Conservation (phyloP, 2,888 invertebrate genomes). For the Coleophora flavipennella region DNA sequence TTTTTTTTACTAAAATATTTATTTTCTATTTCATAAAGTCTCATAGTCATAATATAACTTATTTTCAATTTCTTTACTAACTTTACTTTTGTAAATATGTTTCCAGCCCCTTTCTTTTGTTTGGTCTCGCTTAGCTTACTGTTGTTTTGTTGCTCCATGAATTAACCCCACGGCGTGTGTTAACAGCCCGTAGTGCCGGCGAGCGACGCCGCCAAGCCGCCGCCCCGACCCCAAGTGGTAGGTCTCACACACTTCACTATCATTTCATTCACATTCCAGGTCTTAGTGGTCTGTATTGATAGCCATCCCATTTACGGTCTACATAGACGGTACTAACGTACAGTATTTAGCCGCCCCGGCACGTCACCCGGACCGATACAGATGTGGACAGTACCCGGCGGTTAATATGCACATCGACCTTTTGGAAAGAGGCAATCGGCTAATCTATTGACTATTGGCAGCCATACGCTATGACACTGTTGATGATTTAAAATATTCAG, state of each 20-base stretch:
- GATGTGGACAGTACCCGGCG: no score
- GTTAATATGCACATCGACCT: no score
- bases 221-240: constrained; percentile 77
- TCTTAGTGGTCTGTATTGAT: no score
- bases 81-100: constrained; percentile 8
- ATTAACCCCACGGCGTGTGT: constrained; percentile 71
- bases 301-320: not conserved
- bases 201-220: constrained; percentile 69
- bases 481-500: no score
- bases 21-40: not conserved
- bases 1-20: not conserved
- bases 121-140: constrained; percentile 6
- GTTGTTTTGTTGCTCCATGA: constrained; percentile 49
- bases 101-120: constrained; percentile 37
- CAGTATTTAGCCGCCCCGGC: no score
- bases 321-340: not conserved
- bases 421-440: no score
- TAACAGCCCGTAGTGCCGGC: constrained; percentile 73
- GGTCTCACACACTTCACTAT: constrained; percentile 42
- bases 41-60: not conserved
- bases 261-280: constrained; percentile 31
- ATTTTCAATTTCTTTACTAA: not conserved
- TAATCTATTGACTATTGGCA: no score
- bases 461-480: no score
- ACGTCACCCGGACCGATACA: no score